phyloP scores from a whole-genome alignment of 2,797 vertebrate species.

The Sarcophilus harrisii region DNA sequence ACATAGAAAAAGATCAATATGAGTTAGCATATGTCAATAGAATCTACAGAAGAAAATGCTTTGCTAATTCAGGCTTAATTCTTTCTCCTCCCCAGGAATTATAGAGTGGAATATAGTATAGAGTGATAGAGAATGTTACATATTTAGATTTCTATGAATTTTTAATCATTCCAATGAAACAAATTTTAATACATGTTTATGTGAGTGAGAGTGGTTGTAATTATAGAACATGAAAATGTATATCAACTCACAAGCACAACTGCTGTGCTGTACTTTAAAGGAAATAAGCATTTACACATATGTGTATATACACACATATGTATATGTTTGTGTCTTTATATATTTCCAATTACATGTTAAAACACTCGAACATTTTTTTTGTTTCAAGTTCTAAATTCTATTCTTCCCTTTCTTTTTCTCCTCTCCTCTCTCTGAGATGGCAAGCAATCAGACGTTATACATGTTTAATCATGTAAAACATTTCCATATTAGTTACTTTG shows the following conservation, averaged over 20 bases:
- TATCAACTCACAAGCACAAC: not conserved
- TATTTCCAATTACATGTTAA: not conserved
- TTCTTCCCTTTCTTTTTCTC: not conserved
- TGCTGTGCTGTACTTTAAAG: not conserved
- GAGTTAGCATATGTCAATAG: slow-evolving; percentile 37
- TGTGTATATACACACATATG: no score
- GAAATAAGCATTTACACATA: not conserved
- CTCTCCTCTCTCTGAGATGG: not conserved
- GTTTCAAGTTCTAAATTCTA: not conserved
- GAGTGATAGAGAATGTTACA: slow-evolving; percentile 35
- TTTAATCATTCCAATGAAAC: not conserved
- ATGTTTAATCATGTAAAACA: not conserved
- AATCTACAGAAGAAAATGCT: slow-evolving; percentile 31
- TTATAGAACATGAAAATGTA: not conserved
- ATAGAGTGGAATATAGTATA: not conserved
- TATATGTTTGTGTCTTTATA: not conserved
- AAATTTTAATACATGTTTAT: slow-evolving; percentile 6
- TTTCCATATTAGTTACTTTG: not conserved
- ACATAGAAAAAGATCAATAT: slow-evolving; percentile 57
- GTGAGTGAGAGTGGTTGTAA: not conserved
- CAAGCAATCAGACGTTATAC: not conserved
- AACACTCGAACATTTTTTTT: not conserved
- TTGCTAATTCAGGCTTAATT: not conserved
- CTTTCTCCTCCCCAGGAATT: slow-evolving; percentile 29
- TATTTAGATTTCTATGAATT: not conserved